Base-by-base conservation (phyloP, 2,888 invertebrate genomes). In the Cheilosia vulpina region DNA sequence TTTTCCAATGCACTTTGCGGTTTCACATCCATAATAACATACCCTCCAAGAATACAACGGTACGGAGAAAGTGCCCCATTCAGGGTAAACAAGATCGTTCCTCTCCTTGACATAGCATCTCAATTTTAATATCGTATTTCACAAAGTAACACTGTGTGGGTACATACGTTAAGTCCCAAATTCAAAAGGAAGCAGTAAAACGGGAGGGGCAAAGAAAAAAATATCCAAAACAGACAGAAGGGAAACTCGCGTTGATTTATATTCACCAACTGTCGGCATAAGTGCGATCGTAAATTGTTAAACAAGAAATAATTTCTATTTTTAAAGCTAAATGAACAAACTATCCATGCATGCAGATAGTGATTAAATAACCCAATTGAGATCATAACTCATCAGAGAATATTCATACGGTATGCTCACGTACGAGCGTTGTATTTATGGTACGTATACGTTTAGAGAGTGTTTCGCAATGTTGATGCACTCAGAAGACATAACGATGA, bases 1-100 rank as follows among this genome's bases (percentile, higher is more conserved):
- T 60, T 66, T 73, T 73, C 69, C 41, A 65, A 84, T 84, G 79
- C 79, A 80, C 84, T 78, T 73, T 84, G 84, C 71, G 84, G 79
- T 84, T 69, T 55, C 78, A 78, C 75, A 79, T 84, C 65, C 60
- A 69, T 65, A 63, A 84, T 52, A 73, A 55, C 45, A 53, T 53
- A 45, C 45, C 47, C 58, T 79, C 53, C 50, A 81, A 69, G 75
- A 68, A 75, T 52, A 34, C 45, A 15, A 43, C 2, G 3, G 19
- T 5, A 34, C 9, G n/a, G 31, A 55, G 17, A 34, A 6, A 55
- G 47, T 63, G 58, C 58, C 27, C 31, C 3, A 11, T 34, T 27
- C 62, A 65, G 53, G 55, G 31, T 53, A 78, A 62, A 57, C 50
- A 60, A 58, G 60, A 72, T 62, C 50, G 60, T 65, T 55, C 24